Percentiles rank a stretch among this genome's conserved stretches.
phyloP scores from a whole-genome alignment of 2,113 vertebrate species.

The Boulengeromyrus knoepffleri region DNA sequence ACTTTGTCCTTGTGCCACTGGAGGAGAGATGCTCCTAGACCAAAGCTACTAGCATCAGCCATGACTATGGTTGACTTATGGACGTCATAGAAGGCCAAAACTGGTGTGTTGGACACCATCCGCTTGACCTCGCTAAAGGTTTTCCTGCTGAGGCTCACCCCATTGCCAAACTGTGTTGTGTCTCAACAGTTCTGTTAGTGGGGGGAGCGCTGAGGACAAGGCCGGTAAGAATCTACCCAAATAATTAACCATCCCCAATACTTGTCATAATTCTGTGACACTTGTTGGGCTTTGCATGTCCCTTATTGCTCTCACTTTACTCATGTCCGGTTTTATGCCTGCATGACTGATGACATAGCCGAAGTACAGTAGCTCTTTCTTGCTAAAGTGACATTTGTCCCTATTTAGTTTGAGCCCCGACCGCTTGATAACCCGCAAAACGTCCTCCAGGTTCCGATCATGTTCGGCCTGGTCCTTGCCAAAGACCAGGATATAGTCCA shows the following conservation, averaged over 20 bases:
- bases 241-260: background rate
- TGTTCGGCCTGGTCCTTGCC: background rate
- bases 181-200: background rate
- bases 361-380: background rate
- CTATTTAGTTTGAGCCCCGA: background rate
- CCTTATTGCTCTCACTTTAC: background rate
- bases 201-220: background rate
- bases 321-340: background rate
- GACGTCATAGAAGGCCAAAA: background rate
- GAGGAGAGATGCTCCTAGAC: background rate
- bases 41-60: too few species aligned
- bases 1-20: background rate
- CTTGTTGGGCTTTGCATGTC: background rate
- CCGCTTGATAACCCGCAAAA: background rate
- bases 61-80: too few species aligned
- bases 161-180: background rate
- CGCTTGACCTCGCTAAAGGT: background rate
- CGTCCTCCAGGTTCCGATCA: background rate
- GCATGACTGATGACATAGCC: background rate
- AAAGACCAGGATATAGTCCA: background rate
- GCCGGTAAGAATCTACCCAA: background rate
- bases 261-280: background rate
- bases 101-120: background rate
- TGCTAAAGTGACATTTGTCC: background rate
- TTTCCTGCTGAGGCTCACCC: background rate